These are phyloP conservation scores for Oryzias javanicus DNA, from an alignment of 2,113 vertebrate genomes.

Conservation along the genomic window DNA sequence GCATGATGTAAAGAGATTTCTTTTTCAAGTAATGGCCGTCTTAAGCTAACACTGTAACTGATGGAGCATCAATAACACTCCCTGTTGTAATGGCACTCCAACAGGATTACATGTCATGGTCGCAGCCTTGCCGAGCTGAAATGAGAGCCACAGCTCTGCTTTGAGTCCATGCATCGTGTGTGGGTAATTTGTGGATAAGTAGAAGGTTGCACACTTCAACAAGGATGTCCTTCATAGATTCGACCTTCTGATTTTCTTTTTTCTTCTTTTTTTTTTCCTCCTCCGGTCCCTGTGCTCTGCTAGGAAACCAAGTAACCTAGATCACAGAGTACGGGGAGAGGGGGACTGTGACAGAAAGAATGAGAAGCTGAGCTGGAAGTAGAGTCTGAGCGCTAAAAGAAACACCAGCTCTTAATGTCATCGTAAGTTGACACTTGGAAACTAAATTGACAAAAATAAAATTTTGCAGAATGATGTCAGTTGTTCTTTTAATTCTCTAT, in stretches of 20 bases:
- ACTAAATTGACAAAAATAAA: conserved; percentile 29
- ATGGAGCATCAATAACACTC: conserved; percentile 12
- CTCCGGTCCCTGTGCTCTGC: conserved; percentile 74
- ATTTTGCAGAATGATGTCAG: conserved; percentile 53
- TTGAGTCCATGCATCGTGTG: conserved; percentile 48
- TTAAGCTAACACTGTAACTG: background rate
- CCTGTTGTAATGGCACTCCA: conserved; percentile 29
- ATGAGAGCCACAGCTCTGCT: conserved; percentile 37
- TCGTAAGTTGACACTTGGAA: conserved; percentile 1
- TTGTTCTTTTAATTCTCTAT: conserved; percentile 28
- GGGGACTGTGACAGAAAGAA: conserved; percentile 45
- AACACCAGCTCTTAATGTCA: conserved; percentile 13
- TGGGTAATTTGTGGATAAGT: conserved; percentile 62
- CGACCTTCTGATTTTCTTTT: conserved; percentile 72
- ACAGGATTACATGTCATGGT: conserved; percentile 32
- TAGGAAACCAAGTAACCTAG: conserved; percentile 82
- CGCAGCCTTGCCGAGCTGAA: conserved; percentile 42
- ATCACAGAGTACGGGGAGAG: conserved; percentile 61
- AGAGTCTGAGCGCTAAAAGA: conserved; percentile 15
- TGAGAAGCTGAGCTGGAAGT: conserved; percentile 19
- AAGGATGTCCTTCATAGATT: conserved; percentile 80
- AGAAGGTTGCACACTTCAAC: conserved; percentile 75
- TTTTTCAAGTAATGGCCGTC: conserved; percentile 5
- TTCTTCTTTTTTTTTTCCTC: conserved; percentile 32
- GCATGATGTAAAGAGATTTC: conserved; percentile 3